phyloP scores from a whole-genome alignment of 1,140 invertebrate species.

The Ceratina australensis region DNA sequence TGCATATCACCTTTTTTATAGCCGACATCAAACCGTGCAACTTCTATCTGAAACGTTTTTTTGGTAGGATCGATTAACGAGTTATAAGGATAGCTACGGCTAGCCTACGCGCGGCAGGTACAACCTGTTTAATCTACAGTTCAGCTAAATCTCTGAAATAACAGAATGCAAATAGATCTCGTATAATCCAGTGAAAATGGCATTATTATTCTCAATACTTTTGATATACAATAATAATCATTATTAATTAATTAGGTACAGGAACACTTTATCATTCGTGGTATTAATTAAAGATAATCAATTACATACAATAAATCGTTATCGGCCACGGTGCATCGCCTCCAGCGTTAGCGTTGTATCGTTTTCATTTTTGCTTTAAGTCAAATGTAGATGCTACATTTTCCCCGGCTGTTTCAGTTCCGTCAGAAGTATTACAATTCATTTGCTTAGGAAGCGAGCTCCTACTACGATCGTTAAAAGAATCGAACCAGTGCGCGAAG shows the following conservation, averaged over 20 bases:
- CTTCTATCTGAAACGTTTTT: too few relatives aligned
- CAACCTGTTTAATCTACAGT: too few relatives aligned
- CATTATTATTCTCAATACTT: slow-evolving; percentile 78
- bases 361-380: slow-evolving; percentile 7
- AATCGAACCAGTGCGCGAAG: slow-evolving; percentile 44
- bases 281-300: slow-evolving; percentile 71
- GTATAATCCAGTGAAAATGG: slow-evolving; percentile 75
- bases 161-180: slow-evolving; percentile 25
- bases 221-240: slow-evolving; percentile 77
- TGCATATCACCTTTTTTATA: too few relatives aligned
- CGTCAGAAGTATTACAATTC: slow-evolving; percentile 52
- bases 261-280: slow-evolving; percentile 77
- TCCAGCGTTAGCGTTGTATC: slow-evolving; percentile 24
- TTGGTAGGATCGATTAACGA: too few relatives aligned
- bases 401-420: slow-evolving; percentile 22
- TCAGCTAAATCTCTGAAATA: slow-evolving; percentile 24
- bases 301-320: slow-evolving; percentile 60
- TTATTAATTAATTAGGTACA: slow-evolving; percentile 76
- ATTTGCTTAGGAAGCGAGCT: slow-evolving; percentile 48
- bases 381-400: slow-evolving; percentile 40
- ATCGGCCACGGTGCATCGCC: slow-evolving; percentile 32
- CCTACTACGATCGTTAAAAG: slow-evolving; percentile 36
- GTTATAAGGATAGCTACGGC: too few relatives aligned
- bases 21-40: too few relatives aligned
- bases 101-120: too few relatives aligned